Base-by-base conservation (phyloP, 37 sponge, comb jelly and placozoan species). In the Cliona cf. orientalis region DNA sequence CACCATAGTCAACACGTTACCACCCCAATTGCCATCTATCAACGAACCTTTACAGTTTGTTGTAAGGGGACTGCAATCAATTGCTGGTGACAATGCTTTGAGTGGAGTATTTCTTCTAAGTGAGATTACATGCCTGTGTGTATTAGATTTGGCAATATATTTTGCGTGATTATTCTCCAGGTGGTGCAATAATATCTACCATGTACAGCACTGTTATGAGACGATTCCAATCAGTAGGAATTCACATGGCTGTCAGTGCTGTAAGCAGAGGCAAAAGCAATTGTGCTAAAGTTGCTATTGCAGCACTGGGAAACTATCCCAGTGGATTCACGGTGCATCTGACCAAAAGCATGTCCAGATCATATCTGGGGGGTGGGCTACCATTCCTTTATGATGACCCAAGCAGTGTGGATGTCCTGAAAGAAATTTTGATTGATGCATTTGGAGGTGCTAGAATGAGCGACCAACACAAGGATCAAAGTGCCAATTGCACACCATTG, bases 251-350 rank as follows among this genome's bases (percentile, higher is more conserved):
- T 66, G 17, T 39, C 22, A 66, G 79, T 37, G 42, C 46, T 3
- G 28, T 78, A 2, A 78, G 79, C 63, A 64, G 79, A 46, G 79
- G 79, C 7, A 78, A 78, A 67, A 78, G 46, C n/a, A 78, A 78
- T 38, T 59, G 63, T 61, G 63, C 63, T 14, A 65, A 65, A 23
- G 3, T 78, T 19, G 79, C 79, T 64, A 25, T 78, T 63, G 79
- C 79, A 1, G 33, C 36, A 36, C 26, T 21, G 32, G 79, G 79
- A 17, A 78, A 78, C 67, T 78, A 59, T 36, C 77, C 77, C 3
- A 60, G 40, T n/a, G 79, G 79, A 11, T 78, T 26, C 41, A 5
- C 53, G 2, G 32, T 17, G 3, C 33, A 78, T 28, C 29, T 78
- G 46, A 78, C 79, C 1, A 63, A 76, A 1, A 76, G 77, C 43